Percentiles rank a stretch among this genome's conserved stretches.
Conservation (phyloP, 2,797 vertebrate genomes). For the Crenichthys baileyi region DNA sequence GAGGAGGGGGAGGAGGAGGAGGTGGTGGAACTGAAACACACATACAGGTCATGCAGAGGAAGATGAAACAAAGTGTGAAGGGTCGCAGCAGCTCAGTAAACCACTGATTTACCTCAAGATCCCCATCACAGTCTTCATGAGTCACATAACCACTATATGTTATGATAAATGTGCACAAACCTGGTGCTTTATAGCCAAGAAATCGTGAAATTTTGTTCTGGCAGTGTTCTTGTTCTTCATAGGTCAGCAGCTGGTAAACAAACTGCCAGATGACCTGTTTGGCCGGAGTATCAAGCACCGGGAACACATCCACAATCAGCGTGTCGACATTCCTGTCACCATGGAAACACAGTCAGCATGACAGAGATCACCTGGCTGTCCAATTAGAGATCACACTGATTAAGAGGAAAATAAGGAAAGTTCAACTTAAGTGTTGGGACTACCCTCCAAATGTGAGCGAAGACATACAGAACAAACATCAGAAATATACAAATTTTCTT, state of each 20-base stretch:
- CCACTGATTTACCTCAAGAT: slow-evolving; percentile 3
- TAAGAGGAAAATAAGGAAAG: slow-evolving; percentile 4
- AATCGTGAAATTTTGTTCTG: slow-evolving; percentile 96
- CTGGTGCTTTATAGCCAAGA: slow-evolving; percentile 88
- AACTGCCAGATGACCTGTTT: slow-evolving; percentile 99
- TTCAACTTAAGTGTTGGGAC: not conserved
- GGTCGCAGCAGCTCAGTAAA: slow-evolving; percentile 28
- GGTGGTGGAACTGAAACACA: slow-evolving; percentile 75
- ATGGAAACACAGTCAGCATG: slow-evolving; percentile 49
- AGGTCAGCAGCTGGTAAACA: slow-evolving; percentile 96
- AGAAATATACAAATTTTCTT: not conserved
- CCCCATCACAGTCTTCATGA: slow-evolving; percentile 1
- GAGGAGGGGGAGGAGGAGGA: slow-evolving; percentile 71
- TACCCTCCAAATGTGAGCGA: not conserved
- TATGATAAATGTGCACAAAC: slow-evolving; percentile 43
- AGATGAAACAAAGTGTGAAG: slow-evolving; percentile 38
- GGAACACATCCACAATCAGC: slow-evolving; percentile 95
- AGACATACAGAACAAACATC: not conserved
- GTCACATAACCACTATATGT: not conserved
- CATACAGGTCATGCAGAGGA: slow-evolving; percentile 53
- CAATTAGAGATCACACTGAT: slow-evolving; percentile 18
- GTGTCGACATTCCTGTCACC: slow-evolving; percentile 93
- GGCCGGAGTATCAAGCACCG: slow-evolving; percentile 95
- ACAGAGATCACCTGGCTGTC: slow-evolving; percentile 24
- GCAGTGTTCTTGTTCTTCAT: slow-evolving; percentile 96